Evolutionary conservation across 2,888 invertebrate species (phyloP).

Genomic region (Octodonta nipae): DNA sequence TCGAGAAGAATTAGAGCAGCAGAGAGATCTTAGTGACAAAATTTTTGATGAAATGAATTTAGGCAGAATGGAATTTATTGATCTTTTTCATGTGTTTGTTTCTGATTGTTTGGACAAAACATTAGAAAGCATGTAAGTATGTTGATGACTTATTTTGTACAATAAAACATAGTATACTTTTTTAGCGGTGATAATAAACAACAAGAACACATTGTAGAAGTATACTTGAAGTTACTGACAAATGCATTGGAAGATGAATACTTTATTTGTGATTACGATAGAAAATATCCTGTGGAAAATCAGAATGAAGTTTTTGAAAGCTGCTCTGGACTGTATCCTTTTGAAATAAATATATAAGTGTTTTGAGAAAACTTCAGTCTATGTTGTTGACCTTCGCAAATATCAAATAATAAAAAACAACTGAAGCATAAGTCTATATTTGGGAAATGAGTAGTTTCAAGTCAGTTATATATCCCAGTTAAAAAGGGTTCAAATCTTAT

Average conservation of each 20-base stretch:
- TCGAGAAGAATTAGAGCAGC: slow-evolving; percentile 19
- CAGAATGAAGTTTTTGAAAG: slow-evolving; percentile 29
- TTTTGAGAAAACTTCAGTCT: no score
- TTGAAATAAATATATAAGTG: neutral
- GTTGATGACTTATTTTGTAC: no score
- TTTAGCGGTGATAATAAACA: slow-evolving; percentile 24
- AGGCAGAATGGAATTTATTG: slow-evolving; percentile 27
- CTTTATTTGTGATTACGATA: slow-evolving; percentile 33
- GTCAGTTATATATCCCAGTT: no score
- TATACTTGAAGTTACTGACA: slow-evolving; percentile 27
- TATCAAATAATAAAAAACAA: no score
- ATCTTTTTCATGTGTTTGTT: slow-evolving; percentile 27
- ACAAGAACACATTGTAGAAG: slow-evolving; percentile 28
- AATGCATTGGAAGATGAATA: slow-evolving; percentile 30
- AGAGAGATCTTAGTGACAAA: slow-evolving; percentile 19
- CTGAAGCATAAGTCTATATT: no score
- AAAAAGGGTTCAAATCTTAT: no score
- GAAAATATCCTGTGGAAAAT: slow-evolving; percentile 24
- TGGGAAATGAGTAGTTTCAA: no score
- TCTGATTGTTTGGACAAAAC: slow-evolving; percentile 27
- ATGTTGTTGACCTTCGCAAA: no score
- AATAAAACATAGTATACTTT: slow-evolving; percentile 4
- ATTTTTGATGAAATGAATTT: slow-evolving; percentile 26
- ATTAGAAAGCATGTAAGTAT: slow-evolving; percentile 26
- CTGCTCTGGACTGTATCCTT: slow-evolving; percentile 26